phyloP scores from a whole-genome alignment of 2,888 invertebrate species.

The Andrena haemorrhoa region DNA sequence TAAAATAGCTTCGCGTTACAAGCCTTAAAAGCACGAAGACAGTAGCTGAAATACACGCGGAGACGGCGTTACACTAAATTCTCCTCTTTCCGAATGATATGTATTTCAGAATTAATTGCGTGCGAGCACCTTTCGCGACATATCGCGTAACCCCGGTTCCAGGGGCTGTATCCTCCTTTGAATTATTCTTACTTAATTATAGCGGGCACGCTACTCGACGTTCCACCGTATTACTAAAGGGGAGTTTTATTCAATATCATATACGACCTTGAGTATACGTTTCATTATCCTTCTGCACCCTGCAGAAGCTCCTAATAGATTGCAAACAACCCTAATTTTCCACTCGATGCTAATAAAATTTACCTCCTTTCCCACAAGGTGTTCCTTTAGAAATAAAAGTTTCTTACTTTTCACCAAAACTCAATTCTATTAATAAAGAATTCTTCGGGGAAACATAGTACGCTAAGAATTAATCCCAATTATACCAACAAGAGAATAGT shows the following conservation, averaged over 20 bases:
- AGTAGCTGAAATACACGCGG: slow-evolving; percentile 22
- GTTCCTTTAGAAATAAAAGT: no score
- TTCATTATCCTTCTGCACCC: background rate
- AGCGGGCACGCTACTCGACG: slow-evolving; percentile 30
- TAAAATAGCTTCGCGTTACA: slow-evolving; percentile 58
- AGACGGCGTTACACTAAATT: slow-evolving; percentile 46
- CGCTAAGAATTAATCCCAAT: no score
- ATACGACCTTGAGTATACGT: background rate
- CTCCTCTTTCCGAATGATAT: slow-evolving; percentile 47
- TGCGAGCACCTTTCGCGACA: slow-evolving; percentile 45
- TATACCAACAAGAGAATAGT: no score
- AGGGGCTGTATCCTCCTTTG: slow-evolving; percentile 27
- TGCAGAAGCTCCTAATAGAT: background rate
- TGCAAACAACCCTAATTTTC: background rate
- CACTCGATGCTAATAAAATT: background rate
- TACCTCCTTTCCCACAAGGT: background rate
- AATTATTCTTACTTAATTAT: slow-evolving; percentile 61
- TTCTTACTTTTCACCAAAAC: no score
- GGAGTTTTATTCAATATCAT: slow-evolving; percentile 24
- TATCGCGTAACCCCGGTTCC: slow-evolving; percentile 37
- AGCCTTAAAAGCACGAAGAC: slow-evolving; percentile 53
- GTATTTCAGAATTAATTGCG: slow-evolving; percentile 58
- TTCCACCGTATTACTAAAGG: slow-evolving; percentile 27
- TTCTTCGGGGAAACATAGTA: no score
- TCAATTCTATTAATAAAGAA: no score